These are phyloP conservation scores for Pitta sordida DNA, from an alignment of 2,113 vertebrate genomes.

Conservation along the genomic window DNA sequence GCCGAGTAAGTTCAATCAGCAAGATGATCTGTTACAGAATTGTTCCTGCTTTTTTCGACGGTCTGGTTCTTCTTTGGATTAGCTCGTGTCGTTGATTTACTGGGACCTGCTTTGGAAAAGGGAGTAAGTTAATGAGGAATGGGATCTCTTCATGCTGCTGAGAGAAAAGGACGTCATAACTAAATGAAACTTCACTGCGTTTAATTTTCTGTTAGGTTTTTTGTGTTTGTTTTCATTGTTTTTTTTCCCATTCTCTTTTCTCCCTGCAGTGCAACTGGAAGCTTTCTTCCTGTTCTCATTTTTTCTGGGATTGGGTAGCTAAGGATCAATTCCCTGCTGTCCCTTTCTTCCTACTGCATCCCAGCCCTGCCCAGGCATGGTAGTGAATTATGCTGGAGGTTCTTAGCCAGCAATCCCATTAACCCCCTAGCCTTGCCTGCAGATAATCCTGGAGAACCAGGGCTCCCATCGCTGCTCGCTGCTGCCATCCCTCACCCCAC, in stretches of 20 bases:
- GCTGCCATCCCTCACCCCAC: background rate
- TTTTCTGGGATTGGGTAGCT: background rate
- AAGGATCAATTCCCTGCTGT: background rate
- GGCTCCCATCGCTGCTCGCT: background rate
- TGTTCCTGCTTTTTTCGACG: background rate
- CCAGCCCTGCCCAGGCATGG: fast-evolving
- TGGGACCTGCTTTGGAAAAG: background rate
- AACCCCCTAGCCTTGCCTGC: background rate
- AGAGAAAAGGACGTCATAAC: background rate
- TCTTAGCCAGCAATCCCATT: slow-evolving; percentile 3
- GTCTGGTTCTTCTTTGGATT: background rate
- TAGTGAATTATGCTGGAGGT: fast-evolving
- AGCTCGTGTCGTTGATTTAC: background rate
- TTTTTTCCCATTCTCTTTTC: background rate
- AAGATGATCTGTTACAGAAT: background rate
- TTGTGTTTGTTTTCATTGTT: background rate
- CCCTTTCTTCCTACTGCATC: background rate
- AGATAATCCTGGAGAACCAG: background rate
- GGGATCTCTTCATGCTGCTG: background rate
- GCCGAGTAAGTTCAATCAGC: background rate
- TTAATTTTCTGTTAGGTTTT: background rate
- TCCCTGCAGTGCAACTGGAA: background rate
- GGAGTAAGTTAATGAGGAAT: background rate
- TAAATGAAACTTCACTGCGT: background rate
- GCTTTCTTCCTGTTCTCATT: background rate